Evolutionary conservation across 2,888 invertebrate genomes (phyloP), one percentile per base, ranked within the genome.

Genomic region (Alloplasta piceator): DNA sequence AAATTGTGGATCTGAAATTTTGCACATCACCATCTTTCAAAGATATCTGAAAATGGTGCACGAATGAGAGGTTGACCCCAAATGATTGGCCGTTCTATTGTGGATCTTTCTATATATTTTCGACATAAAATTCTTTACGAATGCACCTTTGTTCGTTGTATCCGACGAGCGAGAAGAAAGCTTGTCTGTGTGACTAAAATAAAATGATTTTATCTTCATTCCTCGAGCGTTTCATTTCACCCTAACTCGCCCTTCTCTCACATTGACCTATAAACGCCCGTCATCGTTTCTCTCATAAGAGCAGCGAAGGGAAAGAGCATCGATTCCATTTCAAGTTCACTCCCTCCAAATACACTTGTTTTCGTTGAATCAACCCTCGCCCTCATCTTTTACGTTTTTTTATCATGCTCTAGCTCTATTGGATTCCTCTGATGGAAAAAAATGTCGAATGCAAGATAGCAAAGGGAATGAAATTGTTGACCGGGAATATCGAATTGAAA

Each of bases 261-360:
- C 41, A 9, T 41, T 61, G 43, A 50, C 61, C 70, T 55, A 70
- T 78, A 80, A 82, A 80, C 61, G 80, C 74, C 60, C 58, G 48
- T 77, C 67, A 66, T 50, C 76, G 70, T 58, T 43, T 43, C 12
- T 12, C 52, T 52, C 43, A 43, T 12, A 58, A 26, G 36, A 5
- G 5, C 41, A 9, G 9, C 38, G 58, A 46, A 50, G 50, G 9
- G 70, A 38, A 16, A 75, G 16, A 36, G 38, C 56, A 16, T 50
- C 10, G 46, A 46, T 58, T 14, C 68, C 74, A 46, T 61, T 14
- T 26, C 61, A 52, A 74, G 58, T 60, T 79, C 60, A 66, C 70
- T 36, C 64, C 64, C 41, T 46, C 36, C 58, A 56, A 64, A 4
- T 43, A 14, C 7, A 50, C 26, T 74, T 38, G 38, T 66, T 26